Conservation (phyloP, 1,140 invertebrate species). For the Brachionus asplanchnoidis region DNA sequence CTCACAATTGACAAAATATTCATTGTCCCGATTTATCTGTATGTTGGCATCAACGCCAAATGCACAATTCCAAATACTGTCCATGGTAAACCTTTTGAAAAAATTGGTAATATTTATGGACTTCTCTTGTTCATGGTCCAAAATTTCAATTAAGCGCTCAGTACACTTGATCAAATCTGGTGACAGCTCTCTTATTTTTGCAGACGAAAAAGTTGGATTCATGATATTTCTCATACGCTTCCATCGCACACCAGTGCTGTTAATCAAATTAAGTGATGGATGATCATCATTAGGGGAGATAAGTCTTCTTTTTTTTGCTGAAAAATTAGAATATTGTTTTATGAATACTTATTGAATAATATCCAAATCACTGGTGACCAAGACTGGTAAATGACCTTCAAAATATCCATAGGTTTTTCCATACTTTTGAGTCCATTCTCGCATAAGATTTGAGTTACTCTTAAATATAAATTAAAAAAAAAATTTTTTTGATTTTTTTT, state of each 20-base stretch:
- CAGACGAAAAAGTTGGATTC: slow-evolving; percentile 62
- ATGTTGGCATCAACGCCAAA: slow-evolving; percentile 18
- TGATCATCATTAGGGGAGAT: background rate
- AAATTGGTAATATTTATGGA: slow-evolving; percentile 47
- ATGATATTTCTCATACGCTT: slow-evolving; percentile 60
- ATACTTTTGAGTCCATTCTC: slow-evolving; percentile 53
- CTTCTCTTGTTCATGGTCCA: slow-evolving; percentile 44
- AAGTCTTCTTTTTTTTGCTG: slow-evolving; percentile 52
- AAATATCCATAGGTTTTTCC: slow-evolving; percentile 56
- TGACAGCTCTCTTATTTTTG: slow-evolving; percentile 60
- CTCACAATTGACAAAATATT: slow-evolving; percentile 30
- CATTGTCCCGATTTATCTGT: background rate
- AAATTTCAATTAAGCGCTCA: slow-evolving; percentile 47
- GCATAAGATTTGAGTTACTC: background rate
- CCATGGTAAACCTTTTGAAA: slow-evolving; percentile 40
- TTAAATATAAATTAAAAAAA: background rate
- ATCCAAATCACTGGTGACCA: slow-evolving; percentile 56
- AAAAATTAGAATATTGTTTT: slow-evolving; percentile 58
- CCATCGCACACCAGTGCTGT: slow-evolving; percentile 53
- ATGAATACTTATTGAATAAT: slow-evolving; percentile 56
- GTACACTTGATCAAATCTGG: slow-evolving; percentile 49
- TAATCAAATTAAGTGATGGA: background rate
- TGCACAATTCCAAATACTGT: slow-evolving; percentile 29
- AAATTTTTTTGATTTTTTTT: background rate
- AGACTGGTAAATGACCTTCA: slow-evolving; percentile 53